Base-by-base conservation (phyloP, 2,113 vertebrate genomes). In the Chaetops frenatus region DNA sequence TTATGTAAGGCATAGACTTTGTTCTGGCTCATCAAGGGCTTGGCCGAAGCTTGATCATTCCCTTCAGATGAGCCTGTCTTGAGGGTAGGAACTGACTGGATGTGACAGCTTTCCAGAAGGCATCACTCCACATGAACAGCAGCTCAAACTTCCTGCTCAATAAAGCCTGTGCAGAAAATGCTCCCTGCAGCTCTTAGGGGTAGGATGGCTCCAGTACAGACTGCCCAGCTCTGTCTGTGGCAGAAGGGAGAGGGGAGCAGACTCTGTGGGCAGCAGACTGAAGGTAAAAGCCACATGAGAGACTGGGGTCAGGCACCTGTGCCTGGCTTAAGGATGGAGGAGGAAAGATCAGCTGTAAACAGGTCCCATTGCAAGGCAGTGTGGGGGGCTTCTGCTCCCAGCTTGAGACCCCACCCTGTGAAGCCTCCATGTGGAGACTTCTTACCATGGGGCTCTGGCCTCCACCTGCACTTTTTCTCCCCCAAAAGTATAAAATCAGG, bases 371-470 rank as follows among this genome's bases (percentile, higher is more conserved):
- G 17, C 25, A 14, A 7, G 31, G 57, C 5, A 0, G 17, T 8
- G 35, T 17, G 27, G 9, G 48, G 18, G 56, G 12, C 9, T 40
- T 78, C 79, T 2, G 6, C 50, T 47, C 60, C 45, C 11, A 31
- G 19, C 7, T 9, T 14, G 48, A 50, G 28, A 69, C 8, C 35
- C 28, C 21, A n/a, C 47, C 7, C 40, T 25, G 21, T 21, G 40
- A 36, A 72, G 8, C 12, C 29, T 2, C 2, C 1, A 0, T 7
- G 18, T 11, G 5, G 7, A 14, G 29, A 15, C 7, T 16, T 19
- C 51, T 65, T 66, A 48, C 27, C 9, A 3, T 3, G 19, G 16
- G 15, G 24, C n/a, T 74, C 71, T 36, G 28, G 19, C 42, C 12
- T 27, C 25, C 40, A 36, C 6, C 25, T 58, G 53, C 35, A 16